Base-by-base conservation (phyloP, 2,888 invertebrate genomes). In the Xanthorhoe spadicearia region DNA sequence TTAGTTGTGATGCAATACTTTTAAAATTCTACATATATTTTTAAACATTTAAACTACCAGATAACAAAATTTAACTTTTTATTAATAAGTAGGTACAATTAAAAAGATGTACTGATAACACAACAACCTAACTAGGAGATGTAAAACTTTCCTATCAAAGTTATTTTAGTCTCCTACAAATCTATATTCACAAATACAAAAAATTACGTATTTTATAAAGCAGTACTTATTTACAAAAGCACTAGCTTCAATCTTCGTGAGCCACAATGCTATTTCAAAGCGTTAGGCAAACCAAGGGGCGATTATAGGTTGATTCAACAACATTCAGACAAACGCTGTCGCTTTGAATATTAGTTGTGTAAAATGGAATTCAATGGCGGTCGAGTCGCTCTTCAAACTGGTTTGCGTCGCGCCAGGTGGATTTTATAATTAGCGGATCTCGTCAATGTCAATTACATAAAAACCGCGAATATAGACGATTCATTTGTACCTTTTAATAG, bases 371-470 rank as follows among this genome's bases (percentile, higher is more conserved):
- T 50, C 50, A 50, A 52, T 48, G 49, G 49, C 52, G 38, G n/a
- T 28, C 32, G 71, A 69, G 23, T 54, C 73, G 76, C 72, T 75
- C 72, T 71, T 71, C 72, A 76, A 77, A 78, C 77, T 60, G 69
- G 78, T 80, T 80, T 70, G 61, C 65, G 77, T 61, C 58, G 56
- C 72, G 75, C 82, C 84, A 82, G 82, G 79, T 83, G 83, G 79
- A 69, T 64, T 77, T 75, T 74, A 70, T 77, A 78, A 78, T 82
- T 79, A 76, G 75, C 72, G 79, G 74, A 75, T 78, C 77, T 79
- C 70, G 78, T 83, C 82, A 80, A 81, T 78, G 83, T 77, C 80
- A 82, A 78, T 75, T 74, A 73, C 70, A 77, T 78, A 77, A 79
- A 82, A 80, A 80, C 77, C 71, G 69, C 70, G 72, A 73, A 74